Conservation (phyloP, 2,888 invertebrate genomes). For the Drosophila monieri region DNA sequence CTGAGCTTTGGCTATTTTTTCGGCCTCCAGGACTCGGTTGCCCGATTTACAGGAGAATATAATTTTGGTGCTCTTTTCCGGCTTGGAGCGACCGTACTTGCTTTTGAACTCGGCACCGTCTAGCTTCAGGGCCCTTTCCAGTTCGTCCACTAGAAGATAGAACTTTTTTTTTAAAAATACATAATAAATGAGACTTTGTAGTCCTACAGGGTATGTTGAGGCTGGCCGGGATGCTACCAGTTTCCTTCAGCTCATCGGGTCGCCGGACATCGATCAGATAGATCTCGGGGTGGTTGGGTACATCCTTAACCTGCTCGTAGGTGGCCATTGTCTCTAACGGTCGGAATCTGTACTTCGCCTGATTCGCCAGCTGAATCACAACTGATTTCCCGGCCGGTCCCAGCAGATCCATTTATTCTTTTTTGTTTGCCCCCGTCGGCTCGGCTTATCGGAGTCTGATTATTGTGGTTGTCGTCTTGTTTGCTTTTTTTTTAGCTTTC, state of each 20-base stretch:
- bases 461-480: slow-evolving; percentile 29
- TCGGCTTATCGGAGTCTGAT: slow-evolving; percentile 27
- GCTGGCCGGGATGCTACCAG: slow-evolving; percentile 89
- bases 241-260: slow-evolving; percentile 88
- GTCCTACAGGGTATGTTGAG: slow-evolving; percentile 90
- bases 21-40: slow-evolving; percentile 51
- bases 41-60: slow-evolving; percentile 66
- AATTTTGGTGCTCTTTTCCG: slow-evolving; percentile 46
- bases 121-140: slow-evolving; percentile 43
- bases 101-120: slow-evolving; percentile 35
- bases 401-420: slow-evolving; percentile 50
- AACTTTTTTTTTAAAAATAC: not conserved
- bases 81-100: slow-evolving; percentile 53
- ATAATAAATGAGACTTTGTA: not conserved
- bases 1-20: slow-evolving; percentile 45
- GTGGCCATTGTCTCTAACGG: slow-evolving; percentile 73
- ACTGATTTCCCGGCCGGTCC: slow-evolving; percentile 51
- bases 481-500: slow-evolving; percentile 21
- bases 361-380: slow-evolving; percentile 36
- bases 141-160: slow-evolving; percentile 47
- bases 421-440: slow-evolving; percentile 25
- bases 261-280: slow-evolving; percentile 91
- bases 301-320: slow-evolving; percentile 85
- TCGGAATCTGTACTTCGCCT: slow-evolving; percentile 40
- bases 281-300: slow-evolving; percentile 84